Evolutionary conservation across 2,888 invertebrate genomes (phyloP).

Genomic region (Koerneria pararmatus): DNA sequence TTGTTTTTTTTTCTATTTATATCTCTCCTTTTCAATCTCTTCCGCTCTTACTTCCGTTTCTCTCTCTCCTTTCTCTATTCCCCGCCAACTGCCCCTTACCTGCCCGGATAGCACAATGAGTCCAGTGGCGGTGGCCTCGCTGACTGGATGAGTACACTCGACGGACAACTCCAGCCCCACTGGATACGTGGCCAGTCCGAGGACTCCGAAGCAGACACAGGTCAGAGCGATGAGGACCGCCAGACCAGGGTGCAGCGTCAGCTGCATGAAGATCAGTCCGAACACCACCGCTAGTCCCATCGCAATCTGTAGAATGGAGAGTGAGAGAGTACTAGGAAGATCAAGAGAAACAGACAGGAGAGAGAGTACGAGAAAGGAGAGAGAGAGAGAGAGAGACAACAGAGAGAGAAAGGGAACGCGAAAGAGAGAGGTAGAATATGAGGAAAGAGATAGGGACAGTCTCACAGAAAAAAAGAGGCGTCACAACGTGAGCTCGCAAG

Average conservation of each 20-base stretch:
- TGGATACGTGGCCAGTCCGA: conserved; percentile 64
- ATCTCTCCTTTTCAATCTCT: neutral
- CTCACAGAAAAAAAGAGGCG: too few relatives aligned
- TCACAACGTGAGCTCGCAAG: too few relatives aligned
- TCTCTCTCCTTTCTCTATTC: neutral
- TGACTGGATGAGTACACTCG: conserved; percentile 64
- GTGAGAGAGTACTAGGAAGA: too few relatives aligned
- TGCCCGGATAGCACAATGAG: conserved; percentile 64
- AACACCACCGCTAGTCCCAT: conserved; percentile 55
- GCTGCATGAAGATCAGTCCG: conserved; percentile 54
- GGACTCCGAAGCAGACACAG: conserved; percentile 62
- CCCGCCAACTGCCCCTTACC: too few relatives aligned
- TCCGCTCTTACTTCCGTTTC: neutral
- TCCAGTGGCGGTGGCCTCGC: conserved; percentile 65
- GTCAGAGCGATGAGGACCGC: conserved; percentile 53
- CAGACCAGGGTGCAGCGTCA: conserved; percentile 33
- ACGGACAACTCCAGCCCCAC: conserved; percentile 64
- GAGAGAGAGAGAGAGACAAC: too few relatives aligned
- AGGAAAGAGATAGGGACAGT: too few relatives aligned
- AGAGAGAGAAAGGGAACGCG: too few relatives aligned
- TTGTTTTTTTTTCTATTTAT: too few relatives aligned
- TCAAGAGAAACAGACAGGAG: too few relatives aligned
- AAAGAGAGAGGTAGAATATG: too few relatives aligned
- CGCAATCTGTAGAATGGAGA: conserved; percentile 43
- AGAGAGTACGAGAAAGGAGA: too few relatives aligned